These are phyloP conservation scores for Caenorhabditis zanzibari DNA, from an alignment of 2,888 invertebrate species.

Conservation along the genomic window DNA sequence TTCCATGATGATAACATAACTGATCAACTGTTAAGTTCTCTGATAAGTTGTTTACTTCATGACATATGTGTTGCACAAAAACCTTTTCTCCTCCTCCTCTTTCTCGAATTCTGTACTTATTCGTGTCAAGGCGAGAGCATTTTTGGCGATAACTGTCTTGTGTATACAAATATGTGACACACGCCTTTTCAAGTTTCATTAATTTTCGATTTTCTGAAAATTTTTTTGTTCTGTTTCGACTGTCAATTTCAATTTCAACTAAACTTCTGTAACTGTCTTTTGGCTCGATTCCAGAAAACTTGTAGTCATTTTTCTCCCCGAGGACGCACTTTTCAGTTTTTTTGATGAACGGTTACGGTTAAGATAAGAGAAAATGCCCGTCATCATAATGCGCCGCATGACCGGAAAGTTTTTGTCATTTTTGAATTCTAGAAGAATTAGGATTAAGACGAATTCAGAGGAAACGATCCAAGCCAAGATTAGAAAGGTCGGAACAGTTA, in stretches of 20 bases:
- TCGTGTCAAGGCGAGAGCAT: conserved; percentile 18
- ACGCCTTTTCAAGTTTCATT: background rate
- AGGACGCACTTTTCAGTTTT: conserved; percentile 19
- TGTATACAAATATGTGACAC: conserved; percentile 17
- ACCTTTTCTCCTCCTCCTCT: conserved; percentile 15
- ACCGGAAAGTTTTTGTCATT: conserved; percentile 7
- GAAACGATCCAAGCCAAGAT: background rate
- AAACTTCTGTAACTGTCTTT: no score
- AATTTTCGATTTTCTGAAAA: background rate
- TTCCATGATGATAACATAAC: conserved; percentile 33
- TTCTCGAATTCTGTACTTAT: conserved; percentile 55
- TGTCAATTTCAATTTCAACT: background rate
- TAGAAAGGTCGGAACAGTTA: background rate
- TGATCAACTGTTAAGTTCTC: conserved; percentile 57
- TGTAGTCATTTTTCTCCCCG: background rate
- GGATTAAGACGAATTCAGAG: background rate
- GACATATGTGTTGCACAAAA: conserved; percentile 55
- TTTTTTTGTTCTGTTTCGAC: background rate
- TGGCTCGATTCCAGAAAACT: conserved; percentile 43
- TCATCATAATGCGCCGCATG: conserved; percentile 24
- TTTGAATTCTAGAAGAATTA: conserved; percentile 1
- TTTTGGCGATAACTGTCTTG: background rate
- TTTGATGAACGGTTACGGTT: conserved; percentile 27
- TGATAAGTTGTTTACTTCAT: conserved; percentile 59
- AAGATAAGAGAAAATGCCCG: conserved; percentile 10